Evolutionary conservation across 1,140 invertebrate genomes (phyloP).

Genomic region (Pachyrhynchus sulphureomaculatus): DNA sequence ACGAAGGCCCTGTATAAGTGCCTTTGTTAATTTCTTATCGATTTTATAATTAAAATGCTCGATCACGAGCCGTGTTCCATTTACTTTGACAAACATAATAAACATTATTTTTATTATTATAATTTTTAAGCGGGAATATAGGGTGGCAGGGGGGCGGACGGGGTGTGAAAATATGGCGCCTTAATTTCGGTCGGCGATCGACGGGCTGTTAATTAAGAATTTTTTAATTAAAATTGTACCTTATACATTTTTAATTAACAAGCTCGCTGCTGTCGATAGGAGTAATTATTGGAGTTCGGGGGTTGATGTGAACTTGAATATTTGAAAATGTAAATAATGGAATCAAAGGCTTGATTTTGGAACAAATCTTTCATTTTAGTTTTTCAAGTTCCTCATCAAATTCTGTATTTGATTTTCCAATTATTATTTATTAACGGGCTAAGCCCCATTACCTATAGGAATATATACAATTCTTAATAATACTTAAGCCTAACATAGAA

Average conservation of each 20-base stretch:
- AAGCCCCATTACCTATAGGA: no score
- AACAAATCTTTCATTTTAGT: no score
- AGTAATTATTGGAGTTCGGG: not conserved
- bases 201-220: not conserved
- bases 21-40: no score
- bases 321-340: not conserved
- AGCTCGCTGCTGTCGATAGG: not conserved
- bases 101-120: not conserved
- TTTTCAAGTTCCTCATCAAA: no score
- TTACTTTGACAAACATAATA: constrained; percentile 4
- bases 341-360: no score
- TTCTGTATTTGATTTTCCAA: no score
- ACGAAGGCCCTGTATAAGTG: no score
- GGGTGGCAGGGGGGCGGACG: not conserved
- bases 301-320: not conserved
- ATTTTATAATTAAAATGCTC: constrained; percentile 1
- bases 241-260: constrained; percentile 12
- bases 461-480: no score
- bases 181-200: not conserved
- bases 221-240: constrained; percentile 11
- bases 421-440: no score
- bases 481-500: no score
- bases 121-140: not conserved
- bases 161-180: constrained; percentile 1
- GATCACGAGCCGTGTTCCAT: not conserved